Evolutionary conservation across 2,113 vertebrate species (phyloP).

Genomic region (Polypterus senegalus): DNA sequence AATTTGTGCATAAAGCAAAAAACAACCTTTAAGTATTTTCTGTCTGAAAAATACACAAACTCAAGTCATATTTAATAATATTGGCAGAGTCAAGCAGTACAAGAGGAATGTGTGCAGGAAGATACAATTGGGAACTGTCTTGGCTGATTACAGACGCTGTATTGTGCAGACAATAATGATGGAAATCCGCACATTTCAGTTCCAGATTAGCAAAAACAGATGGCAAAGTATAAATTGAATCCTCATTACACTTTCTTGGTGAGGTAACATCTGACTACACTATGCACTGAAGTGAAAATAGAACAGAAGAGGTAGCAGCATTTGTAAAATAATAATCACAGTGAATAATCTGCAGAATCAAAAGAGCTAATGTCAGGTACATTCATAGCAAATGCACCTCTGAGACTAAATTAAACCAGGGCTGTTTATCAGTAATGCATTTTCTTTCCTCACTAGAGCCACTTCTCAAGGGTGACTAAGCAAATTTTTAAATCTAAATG

Average conservation of each 20-base stretch:
- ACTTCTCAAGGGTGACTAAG: constrained; percentile 8
- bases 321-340: constrained; percentile 6
- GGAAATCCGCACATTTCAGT: too few relatives aligned
- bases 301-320: background rate
- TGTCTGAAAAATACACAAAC: too few relatives aligned
- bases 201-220: too few relatives aligned
- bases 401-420: constrained; percentile 10
- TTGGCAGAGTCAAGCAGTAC: background rate
- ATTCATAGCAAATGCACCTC: background rate
- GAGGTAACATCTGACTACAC: background rate
- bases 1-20: too few relatives aligned
- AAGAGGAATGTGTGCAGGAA: too few relatives aligned
- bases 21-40: too few relatives aligned
- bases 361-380: background rate
- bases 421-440: constrained; percentile 11
- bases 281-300: background rate
- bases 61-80: background rate
- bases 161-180: too few relatives aligned
- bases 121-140: too few relatives aligned
- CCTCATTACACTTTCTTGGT: too few relatives aligned
- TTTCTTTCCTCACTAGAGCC: constrained; percentile 4
- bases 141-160: too few relatives aligned
- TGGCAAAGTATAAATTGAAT: too few relatives aligned
- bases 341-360: constrained; percentile 7
- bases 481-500: constrained; percentile 3